A percentile compares a stretch with the other conserved stretches of the same genome.
Evolutionary conservation across 2,888 invertebrate species (phyloP).

Genomic region (Eupelmus urozonus): DNA sequence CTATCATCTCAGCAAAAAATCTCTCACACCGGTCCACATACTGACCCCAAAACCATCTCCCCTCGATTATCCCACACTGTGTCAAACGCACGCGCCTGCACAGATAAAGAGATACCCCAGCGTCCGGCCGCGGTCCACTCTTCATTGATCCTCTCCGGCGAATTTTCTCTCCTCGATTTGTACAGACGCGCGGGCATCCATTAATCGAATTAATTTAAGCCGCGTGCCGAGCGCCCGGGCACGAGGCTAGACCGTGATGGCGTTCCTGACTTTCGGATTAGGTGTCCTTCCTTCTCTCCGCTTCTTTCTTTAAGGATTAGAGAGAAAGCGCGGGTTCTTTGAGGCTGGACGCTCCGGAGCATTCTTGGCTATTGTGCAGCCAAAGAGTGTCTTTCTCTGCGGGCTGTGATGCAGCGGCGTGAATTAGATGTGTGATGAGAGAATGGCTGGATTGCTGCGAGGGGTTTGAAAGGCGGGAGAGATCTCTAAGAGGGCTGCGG

Average conservation of each 20-base stretch:
- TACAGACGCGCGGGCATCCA: conserved; percentile 65
- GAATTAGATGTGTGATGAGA: too few species aligned
- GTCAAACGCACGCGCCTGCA: background rate
- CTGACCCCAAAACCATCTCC: too few species aligned
- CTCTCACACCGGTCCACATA: too few species aligned
- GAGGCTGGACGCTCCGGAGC: background rate
- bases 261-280: conserved; percentile 72
- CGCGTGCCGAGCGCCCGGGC: conserved; percentile 66
- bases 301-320: background rate
- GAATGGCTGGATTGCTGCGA: too few species aligned
- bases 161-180: too few species aligned
- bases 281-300: conserved; percentile 28
- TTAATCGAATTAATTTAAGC: conserved; percentile 76
- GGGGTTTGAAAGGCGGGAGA: too few species aligned
- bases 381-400: background rate
- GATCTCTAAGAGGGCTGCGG: too few species aligned
- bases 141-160: too few species aligned
- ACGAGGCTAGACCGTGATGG: conserved; percentile 74
- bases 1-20: too few species aligned
- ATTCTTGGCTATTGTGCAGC: background rate
- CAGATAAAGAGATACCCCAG: background rate
- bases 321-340: background rate
- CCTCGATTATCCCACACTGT: too few species aligned
- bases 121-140: too few species aligned
- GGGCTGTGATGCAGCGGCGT: too few species aligned